A percentile compares a stretch with the other conserved stretches of the same genome.
Conservation (phyloP, 2,113 vertebrate species). For the Narcine bancroftii region DNA sequence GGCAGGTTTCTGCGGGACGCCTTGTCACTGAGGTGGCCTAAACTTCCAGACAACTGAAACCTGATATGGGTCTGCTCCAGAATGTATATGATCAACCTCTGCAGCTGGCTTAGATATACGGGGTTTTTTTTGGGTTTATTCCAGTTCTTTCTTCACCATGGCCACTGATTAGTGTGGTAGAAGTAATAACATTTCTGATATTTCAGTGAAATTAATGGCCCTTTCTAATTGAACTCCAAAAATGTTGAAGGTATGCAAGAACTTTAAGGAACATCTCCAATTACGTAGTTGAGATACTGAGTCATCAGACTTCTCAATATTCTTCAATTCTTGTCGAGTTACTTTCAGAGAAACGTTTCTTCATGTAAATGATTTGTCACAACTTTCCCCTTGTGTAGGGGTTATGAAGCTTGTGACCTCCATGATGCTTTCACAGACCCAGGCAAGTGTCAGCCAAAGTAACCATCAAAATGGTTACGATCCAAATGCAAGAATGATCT, state of each 20-base stretch:
- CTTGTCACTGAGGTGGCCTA: background rate
- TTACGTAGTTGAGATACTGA: no score
- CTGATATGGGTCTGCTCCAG: background rate
- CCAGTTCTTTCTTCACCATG: background rate
- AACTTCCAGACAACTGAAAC: background rate
- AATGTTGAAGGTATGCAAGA: background rate
- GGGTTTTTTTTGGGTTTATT: background rate
- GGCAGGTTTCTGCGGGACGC: background rate
- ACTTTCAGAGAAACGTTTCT: no score
- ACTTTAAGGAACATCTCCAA: background rate
- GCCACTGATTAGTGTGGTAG: background rate
- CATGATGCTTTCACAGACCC: no score
- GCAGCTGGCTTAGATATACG: background rate
- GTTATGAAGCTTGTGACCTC: no score
- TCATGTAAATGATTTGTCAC: no score
- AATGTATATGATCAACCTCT: background rate
- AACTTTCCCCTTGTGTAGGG: no score
- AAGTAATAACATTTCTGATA: background rate
- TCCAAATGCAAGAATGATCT: no score
- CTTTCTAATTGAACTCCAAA: background rate
- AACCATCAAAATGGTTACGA: no score
- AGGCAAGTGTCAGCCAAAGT: no score
- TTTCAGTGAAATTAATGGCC: background rate
- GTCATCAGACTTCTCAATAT: no score
- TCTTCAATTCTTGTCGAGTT: no score